Conservation (phyloP, 2,797 vertebrate genomes). For the Odontamblyopus rebecca region DNA sequence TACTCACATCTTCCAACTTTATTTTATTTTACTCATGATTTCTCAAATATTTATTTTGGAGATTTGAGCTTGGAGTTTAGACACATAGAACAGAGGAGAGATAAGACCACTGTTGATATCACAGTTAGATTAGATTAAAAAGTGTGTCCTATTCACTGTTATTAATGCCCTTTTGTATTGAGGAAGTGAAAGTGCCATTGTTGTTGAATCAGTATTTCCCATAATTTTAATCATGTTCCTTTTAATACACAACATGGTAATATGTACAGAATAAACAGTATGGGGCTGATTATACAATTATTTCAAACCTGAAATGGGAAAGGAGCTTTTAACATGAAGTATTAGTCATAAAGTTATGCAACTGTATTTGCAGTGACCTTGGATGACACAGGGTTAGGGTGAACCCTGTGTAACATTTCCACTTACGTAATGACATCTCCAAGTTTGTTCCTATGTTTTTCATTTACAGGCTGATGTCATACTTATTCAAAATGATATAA, state of each 20-base stretch:
- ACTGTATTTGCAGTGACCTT: not conserved
- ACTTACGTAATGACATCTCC: not conserved
- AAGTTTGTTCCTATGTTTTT: not conserved
- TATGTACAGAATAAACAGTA: not conserved
- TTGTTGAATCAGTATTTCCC: not conserved
- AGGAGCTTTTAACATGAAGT: not conserved
- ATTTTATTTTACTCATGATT: conserved; percentile 9
- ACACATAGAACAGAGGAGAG: conserved; percentile 14
- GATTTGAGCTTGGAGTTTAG: conserved; percentile 41
- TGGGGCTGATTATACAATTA: not conserved
- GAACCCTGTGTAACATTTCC: not conserved
- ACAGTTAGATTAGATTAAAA: conserved; percentile 6
- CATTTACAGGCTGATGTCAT: not conserved
- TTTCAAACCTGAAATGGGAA: not conserved
- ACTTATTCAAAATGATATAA: not conserved
- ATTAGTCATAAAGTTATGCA: conserved; percentile 1
- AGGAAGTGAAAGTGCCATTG: not conserved
- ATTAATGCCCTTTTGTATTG: conserved; percentile 13
- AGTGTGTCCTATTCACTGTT: conserved; percentile 35
- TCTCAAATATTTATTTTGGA: conserved; percentile 31
- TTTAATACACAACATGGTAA: not conserved
- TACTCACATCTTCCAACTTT: not conserved
- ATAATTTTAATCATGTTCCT: not conserved
- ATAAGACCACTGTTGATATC: conserved; percentile 43
- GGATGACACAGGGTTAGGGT: not conserved